Conservation (phyloP, 2,113 vertebrate species). For the Potamarius usumacintae region DNA sequence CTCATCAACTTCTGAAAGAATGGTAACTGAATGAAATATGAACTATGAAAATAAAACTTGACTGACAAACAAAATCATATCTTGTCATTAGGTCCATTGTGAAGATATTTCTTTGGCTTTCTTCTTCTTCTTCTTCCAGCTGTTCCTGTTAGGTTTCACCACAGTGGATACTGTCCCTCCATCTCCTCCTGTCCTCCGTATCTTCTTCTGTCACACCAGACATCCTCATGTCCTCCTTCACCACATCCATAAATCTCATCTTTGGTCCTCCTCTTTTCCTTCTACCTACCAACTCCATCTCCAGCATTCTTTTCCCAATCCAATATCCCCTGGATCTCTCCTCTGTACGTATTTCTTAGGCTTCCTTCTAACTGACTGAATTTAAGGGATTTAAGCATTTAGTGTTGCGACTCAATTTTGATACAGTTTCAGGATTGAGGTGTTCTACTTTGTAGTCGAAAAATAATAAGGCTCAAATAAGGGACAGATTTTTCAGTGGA, state of each 20-base stretch:
- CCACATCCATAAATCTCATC: too few relatives aligned
- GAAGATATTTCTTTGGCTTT: neutral
- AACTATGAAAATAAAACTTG: constrained; percentile 2
- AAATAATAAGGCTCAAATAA: neutral
- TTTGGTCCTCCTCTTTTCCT: too few relatives aligned
- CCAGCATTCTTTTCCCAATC: too few relatives aligned
- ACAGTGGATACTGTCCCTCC: too few relatives aligned
- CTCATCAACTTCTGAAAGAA: neutral
- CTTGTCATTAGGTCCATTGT: neutral
- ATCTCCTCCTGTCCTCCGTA: too few relatives aligned
- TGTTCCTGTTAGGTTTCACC: too few relatives aligned
- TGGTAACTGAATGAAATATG: neutral
- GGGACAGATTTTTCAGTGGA: neutral
- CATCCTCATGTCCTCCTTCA: too few relatives aligned
- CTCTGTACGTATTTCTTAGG: too few relatives aligned
- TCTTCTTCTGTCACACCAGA: too few relatives aligned
- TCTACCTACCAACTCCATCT: too few relatives aligned
- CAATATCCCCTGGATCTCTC: too few relatives aligned
- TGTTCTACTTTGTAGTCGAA: neutral
- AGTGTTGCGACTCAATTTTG: neutral
- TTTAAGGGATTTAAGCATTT: neutral
- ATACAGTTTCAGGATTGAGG: neutral
- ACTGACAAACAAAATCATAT: neutral
- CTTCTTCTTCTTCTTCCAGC: too few relatives aligned
- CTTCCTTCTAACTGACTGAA: neutral